These are phyloP conservation scores for Cottus gobio DNA, from an alignment of 2,113 vertebrate genomes.

Conservation along the genomic window DNA sequence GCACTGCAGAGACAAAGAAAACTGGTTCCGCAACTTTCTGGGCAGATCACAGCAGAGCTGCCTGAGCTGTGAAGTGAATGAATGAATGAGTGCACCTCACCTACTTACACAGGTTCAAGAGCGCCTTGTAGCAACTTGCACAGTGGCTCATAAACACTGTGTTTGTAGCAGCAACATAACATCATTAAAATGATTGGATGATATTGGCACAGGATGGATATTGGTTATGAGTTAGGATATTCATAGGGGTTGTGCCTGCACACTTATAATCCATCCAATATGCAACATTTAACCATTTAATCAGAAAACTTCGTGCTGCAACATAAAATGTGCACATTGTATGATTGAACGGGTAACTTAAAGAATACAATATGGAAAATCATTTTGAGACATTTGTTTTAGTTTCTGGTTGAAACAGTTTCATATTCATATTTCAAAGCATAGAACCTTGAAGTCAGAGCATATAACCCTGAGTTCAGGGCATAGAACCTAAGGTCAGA, in stretches of 20 bases:
- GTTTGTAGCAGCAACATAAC: neutral
- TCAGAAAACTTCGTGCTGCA: neutral
- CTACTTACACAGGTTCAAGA: conserved; percentile 12
- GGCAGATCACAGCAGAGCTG: conserved; percentile 39
- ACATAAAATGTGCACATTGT: neutral
- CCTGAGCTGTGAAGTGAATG: conserved; percentile 12
- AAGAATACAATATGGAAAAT: neutral
- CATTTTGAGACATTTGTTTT: neutral
- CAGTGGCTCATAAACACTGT: neutral
- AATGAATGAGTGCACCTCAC: conserved; percentile 35
- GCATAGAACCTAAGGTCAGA: no score
- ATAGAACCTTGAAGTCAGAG: no score
- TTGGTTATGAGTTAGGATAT: neutral
- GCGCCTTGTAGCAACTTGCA: conserved; percentile 18
- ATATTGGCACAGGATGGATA: neutral
- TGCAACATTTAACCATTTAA: neutral
- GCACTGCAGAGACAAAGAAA: conserved; percentile 72
- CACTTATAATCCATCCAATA: neutral
- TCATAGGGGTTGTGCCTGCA: neutral
- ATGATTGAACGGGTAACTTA: neutral
- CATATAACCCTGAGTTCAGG: no score
- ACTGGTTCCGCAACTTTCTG: conserved; percentile 79
- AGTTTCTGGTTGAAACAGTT: no score
- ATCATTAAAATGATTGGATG: neutral
- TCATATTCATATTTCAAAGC: no score